Percentiles rank a stretch among this genome's conserved stretches.
Conservation (phyloP, 2,888 invertebrate genomes). For the Boloria selene region DNA sequence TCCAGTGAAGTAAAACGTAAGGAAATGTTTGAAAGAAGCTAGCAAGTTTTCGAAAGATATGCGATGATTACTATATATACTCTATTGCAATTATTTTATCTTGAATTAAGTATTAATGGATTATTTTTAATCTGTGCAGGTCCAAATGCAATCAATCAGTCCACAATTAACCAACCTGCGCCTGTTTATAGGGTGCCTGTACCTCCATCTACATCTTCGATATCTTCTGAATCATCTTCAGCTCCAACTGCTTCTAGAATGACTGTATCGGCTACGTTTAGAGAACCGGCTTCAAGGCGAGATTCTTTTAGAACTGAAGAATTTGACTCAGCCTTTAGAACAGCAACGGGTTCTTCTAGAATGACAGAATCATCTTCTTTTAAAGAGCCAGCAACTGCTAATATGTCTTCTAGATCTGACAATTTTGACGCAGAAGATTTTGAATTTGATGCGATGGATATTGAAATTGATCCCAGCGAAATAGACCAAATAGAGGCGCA, state of each 20-base stretch:
- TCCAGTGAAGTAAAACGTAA: too few species aligned
- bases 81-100: too few species aligned
- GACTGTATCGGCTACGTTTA: too few species aligned
- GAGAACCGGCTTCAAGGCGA: background rate
- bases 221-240: background rate
- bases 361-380: slow-evolving; percentile 26
- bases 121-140: too few species aligned
- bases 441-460: slow-evolving; percentile 59
- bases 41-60: too few species aligned
- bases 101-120: too few species aligned
- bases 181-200: background rate
- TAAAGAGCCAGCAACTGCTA: too few species aligned
- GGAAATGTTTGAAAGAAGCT: too few species aligned
- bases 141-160: too few species aligned
- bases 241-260: background rate
- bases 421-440: slow-evolving; percentile 5
- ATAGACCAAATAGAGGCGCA: slow-evolving; percentile 66
- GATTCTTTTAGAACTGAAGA: background rate
- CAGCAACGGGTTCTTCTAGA: slow-evolving; percentile 35
- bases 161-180: background rate
- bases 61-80: too few species aligned
- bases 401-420: slow-evolving; percentile 47
- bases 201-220: background rate
- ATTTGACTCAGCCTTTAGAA: background rate
- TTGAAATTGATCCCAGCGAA: slow-evolving; percentile 40